These are phyloP conservation scores for Carcharodon carcharias DNA, from an alignment of 2,797 vertebrate genomes.

Conservation along the genomic window DNA sequence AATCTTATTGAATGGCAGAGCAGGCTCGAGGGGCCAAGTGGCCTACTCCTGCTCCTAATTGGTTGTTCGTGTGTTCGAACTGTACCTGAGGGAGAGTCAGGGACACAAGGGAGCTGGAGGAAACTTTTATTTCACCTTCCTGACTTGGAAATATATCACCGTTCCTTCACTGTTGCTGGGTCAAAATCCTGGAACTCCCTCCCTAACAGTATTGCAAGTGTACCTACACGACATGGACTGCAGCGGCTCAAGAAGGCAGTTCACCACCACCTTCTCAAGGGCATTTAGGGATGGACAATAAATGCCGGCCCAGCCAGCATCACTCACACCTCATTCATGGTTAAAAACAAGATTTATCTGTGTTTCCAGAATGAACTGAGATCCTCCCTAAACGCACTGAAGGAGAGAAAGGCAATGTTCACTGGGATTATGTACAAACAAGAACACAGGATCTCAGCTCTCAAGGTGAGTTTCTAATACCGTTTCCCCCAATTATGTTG, in stretches of 20 bases:
- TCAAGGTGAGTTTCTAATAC: background rate
- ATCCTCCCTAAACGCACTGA: background rate
- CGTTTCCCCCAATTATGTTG: background rate
- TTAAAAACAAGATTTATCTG: background rate
- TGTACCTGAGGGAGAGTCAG: no score
- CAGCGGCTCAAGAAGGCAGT: no score
- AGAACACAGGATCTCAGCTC: background rate
- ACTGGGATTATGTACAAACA: background rate
- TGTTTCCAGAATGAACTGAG: background rate
- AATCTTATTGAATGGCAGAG: no score
- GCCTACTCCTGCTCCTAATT: no score
- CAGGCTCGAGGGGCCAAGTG: no score
- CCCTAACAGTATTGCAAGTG: background rate
- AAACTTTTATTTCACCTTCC: background rate
- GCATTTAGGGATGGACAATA: background rate
- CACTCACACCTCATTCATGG: background rate
- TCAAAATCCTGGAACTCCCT: background rate
- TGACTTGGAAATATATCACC: background rate
- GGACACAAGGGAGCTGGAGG: background rate
- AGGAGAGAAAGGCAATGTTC: background rate
- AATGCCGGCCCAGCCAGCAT: background rate
- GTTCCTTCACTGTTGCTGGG: background rate
- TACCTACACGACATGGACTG: no score
- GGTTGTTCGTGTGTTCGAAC: no score
- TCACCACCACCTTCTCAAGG: background rate